These are phyloP conservation scores for Aleiodes leptofemur DNA, from an alignment of 2,888 invertebrate genomes.

Conservation along the genomic window DNA sequence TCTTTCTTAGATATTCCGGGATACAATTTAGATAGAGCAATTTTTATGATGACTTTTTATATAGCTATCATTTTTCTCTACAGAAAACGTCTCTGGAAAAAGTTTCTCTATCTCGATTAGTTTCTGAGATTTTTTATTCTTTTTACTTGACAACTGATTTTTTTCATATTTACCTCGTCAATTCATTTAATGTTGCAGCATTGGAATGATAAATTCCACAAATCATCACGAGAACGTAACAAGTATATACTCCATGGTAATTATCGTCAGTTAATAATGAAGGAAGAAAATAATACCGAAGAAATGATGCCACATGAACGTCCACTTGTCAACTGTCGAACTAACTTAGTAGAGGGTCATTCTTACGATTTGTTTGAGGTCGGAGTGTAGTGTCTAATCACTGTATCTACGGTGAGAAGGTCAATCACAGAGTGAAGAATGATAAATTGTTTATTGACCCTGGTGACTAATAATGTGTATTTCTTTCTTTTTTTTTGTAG, in stretches of 20 bases:
- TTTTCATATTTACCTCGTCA: background rate
- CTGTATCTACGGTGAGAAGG: slow-evolving; percentile 1
- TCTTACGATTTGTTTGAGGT: slow-evolving; percentile 20
- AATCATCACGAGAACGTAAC: background rate
- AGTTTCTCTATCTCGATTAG: too few relatives aligned
- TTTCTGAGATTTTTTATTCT: too few relatives aligned
- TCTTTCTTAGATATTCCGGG: too few relatives aligned
- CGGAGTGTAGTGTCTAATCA: slow-evolving; percentile 3
- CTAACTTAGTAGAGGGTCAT: slow-evolving; percentile 6
- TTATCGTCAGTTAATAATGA: slow-evolving; percentile 6
- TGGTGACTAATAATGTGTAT: slow-evolving; percentile 1
- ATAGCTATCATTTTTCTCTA: too few relatives aligned
- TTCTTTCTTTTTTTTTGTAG: background rate
- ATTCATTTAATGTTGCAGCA: background rate
- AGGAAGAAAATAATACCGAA: slow-evolving; percentile 8
- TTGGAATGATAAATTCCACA: slow-evolving; percentile 5
- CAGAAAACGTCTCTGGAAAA: too few relatives aligned
- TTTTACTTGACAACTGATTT: too few relatives aligned
- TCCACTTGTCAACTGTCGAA: slow-evolving; percentile 20
- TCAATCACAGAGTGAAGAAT: slow-evolving; percentile 5
- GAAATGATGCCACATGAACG: slow-evolving; percentile 9
- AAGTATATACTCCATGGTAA: background rate
- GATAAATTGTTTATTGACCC: slow-evolving; percentile 20
- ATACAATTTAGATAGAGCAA: too few relatives aligned
- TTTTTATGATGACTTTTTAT: too few relatives aligned